phyloP scores from a whole-genome alignment of 1,140 invertebrate genomes.

The Zaprionus lachaisei region DNA sequence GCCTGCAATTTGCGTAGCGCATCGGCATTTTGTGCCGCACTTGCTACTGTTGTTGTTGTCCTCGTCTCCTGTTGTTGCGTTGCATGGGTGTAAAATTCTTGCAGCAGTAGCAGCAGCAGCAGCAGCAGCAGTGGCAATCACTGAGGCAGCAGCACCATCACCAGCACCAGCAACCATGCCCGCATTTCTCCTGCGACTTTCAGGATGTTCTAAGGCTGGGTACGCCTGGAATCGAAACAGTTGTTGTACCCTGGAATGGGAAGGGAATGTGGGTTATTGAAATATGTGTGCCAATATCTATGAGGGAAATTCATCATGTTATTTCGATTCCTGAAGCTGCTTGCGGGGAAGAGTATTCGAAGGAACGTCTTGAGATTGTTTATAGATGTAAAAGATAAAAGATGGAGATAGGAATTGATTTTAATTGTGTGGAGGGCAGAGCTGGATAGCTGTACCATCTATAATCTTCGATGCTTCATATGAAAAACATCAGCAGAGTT shows the following conservation, averaged over 20 bases:
- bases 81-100: constrained; percentile 66
- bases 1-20: constrained; percentile 76
- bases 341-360: neutral
- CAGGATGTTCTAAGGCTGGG: neutral
- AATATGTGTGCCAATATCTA: constrained; percentile 23
- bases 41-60: constrained; percentile 35
- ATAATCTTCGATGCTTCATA: no score
- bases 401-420: no score
- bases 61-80: constrained; percentile 15
- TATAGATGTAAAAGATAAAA: no score
- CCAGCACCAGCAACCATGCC: neutral
- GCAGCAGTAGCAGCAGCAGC: constrained; percentile 21
- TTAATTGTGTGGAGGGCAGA: no score
- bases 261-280: constrained; percentile 9
- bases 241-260: constrained; percentile 22
- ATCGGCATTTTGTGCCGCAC: constrained; percentile 68
- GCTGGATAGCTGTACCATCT: no score
- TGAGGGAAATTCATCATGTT: constrained; percentile 3
- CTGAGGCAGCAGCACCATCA: neutral
- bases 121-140: constrained; percentile 1
- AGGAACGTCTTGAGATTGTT: neutral
- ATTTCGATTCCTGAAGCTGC: neutral
- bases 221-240: constrained; percentile 32
- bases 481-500: no score
- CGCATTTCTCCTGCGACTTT: constrained; percentile 6